Base-by-base conservation (phyloP, 1,140 invertebrate species). In the Cardiocondyla obscurior region DNA sequence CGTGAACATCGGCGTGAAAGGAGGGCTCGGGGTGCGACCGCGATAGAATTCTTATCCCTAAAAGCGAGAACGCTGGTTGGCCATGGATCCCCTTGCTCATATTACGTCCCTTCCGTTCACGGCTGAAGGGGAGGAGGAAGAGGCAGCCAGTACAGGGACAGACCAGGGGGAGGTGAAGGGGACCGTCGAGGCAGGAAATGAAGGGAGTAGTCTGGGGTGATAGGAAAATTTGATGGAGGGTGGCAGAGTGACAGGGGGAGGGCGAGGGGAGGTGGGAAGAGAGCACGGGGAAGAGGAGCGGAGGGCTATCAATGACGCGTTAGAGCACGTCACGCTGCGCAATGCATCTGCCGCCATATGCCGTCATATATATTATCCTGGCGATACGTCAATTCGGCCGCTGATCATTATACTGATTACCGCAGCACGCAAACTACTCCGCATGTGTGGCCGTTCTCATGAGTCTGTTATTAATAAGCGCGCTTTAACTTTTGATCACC, bases 161-260 rank as follows among this genome's bases (percentile, higher is more conserved):
- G 62, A 72, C 67, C n/a, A n/a, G n/a, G n/a, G n/a, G n/a, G n/a
- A 58, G 79, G 79, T 16, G n/a, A n/a, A 16, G 79, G 85, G 81
- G 88, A 81, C 65, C 64, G 81, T 79, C 83, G 81, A 83, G 83
- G 88, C 92, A 92, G 92, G 92, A 93, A 94, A 93, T 91, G 88
- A 92, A 92, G 88, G 89, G 88, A 92, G 89, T 88, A 87, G 90
- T 86, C 67, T 88, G 89, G 91, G 90, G 90, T 91, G 91, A 93
- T 93, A 92, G 93, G 93, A 93, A 93, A 94, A 93, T 93, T 93
- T 93, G 92, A 93, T 90, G 91, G 89, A 91, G 91, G 92, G 91
- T 91, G 83, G 79, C 83, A 79, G 51, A 62, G 74, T 67, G 81
- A 87, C 69, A 84, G 84, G 25, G 44, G 10, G 60, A 46, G 30